Conservation (phyloP, 2,888 invertebrate species). For the Diaphora mendica region DNA sequence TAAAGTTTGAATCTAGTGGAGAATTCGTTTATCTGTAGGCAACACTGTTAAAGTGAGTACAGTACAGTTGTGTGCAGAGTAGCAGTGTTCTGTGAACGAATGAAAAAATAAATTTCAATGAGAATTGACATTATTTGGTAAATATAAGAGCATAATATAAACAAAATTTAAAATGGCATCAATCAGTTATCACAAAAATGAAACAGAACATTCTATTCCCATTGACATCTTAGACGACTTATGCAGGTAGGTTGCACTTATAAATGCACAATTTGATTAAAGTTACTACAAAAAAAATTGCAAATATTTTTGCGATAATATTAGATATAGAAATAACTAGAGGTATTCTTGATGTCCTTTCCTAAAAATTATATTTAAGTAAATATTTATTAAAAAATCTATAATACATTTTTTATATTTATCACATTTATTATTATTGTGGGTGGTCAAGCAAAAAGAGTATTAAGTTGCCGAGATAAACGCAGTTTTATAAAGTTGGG, state of each 20-base stretch:
- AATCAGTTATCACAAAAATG: slow-evolving; percentile 59
- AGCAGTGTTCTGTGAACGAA: slow-evolving; percentile 23
- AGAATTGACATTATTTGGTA: slow-evolving; percentile 29
- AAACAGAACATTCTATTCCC: slow-evolving; percentile 90
- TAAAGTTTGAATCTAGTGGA: too few species aligned
- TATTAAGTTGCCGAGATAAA: too few species aligned
- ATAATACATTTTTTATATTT: too few species aligned
- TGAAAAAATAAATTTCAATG: slow-evolving; percentile 26
- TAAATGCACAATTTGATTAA: background rate
- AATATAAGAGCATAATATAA: slow-evolving; percentile 31
- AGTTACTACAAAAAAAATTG: background rate
- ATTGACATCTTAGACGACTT: slow-evolving; percentile 96
- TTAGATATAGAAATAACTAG: too few species aligned
- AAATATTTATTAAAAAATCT: background rate
- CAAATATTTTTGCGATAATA: background rate
- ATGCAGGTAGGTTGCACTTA: slow-evolving; percentile 85
- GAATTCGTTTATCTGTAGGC: too few species aligned
- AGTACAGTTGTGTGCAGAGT: slow-evolving; percentile 21
- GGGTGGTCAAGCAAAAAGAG: too few species aligned
- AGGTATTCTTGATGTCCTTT: too few species aligned
- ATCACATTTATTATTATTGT: too few species aligned
- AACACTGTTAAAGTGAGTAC: too few species aligned
- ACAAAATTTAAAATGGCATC: slow-evolving; percentile 62
- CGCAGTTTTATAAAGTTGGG: too few species aligned
- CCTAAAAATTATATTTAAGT: too few species aligned